These are phyloP conservation scores for Gallirallus australis DNA, from an alignment of 2,797 vertebrate species.

Conservation along the genomic window DNA sequence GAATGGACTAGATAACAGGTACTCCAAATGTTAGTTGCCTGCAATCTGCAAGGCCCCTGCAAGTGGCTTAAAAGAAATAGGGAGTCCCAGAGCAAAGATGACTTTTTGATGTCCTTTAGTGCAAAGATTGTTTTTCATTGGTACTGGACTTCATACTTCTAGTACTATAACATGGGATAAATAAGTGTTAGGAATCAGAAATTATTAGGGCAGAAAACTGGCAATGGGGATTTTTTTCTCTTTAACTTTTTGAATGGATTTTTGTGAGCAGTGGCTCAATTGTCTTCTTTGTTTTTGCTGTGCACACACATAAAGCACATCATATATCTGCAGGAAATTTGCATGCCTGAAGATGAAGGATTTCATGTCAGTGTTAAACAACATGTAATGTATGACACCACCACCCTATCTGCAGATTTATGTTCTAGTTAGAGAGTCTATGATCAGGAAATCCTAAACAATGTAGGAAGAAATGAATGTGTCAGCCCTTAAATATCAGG, in stretches of 20 bases:
- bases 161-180: not conserved
- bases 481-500: not conserved
- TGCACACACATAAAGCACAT: not conserved
- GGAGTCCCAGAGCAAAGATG: not conserved
- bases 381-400: not conserved
- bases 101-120: not conserved
- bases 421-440: not conserved
- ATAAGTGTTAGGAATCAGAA: not conserved
- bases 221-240: not conserved
- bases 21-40: not conserved
- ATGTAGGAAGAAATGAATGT: not conserved
- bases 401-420: not conserved
- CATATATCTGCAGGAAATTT: not conserved
- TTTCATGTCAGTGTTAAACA: not conserved
- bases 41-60: not conserved
- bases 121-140: not conserved
- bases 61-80: not conserved
- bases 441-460: slow-evolving; percentile 27
- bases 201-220: not conserved
- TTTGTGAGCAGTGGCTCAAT: not conserved
- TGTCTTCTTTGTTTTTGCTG: not conserved
- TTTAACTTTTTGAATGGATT: not conserved
- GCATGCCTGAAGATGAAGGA: not conserved
- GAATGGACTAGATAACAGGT: not conserved
- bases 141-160: not conserved